These are phyloP conservation scores for Acrobasis consociella DNA, from an alignment of 2,888 invertebrate genomes.

Conservation along the genomic window DNA sequence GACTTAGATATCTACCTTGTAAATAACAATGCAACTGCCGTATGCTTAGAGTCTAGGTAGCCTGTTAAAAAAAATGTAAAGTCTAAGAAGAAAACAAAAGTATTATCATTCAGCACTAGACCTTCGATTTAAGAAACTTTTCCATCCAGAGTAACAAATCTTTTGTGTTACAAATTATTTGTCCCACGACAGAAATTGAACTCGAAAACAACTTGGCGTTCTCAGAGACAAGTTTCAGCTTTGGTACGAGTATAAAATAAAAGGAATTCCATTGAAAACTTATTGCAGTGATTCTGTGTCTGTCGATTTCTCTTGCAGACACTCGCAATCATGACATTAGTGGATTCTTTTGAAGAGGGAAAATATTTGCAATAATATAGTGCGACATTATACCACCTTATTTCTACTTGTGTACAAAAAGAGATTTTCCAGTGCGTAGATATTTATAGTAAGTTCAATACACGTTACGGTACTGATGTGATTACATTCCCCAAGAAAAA, in stretches of 20 bases:
- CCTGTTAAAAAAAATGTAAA: neutral
- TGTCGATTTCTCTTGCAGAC: conserved; percentile 6
- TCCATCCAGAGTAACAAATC: conserved; percentile 8
- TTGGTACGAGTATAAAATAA: conserved; percentile 17
- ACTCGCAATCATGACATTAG: conserved; percentile 7
- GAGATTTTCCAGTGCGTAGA: too few relatives aligned
- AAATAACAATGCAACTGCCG: too few relatives aligned
- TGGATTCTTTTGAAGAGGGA: conserved; percentile 18
- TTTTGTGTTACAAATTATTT: conserved; percentile 20
- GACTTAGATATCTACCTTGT: too few relatives aligned
- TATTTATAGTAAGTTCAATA: too few relatives aligned
- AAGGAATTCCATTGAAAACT: conserved; percentile 16
- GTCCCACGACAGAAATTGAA: conserved; percentile 21
- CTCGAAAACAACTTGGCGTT: conserved; percentile 20
- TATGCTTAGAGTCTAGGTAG: too few relatives aligned
- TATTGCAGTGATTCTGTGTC: conserved; percentile 16
- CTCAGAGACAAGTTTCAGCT: conserved; percentile 18
- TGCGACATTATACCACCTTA: too few relatives aligned
- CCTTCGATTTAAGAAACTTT: conserved; percentile 6
- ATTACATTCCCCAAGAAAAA: too few relatives aligned
- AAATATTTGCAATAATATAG: neutral
- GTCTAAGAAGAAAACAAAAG: neutral
- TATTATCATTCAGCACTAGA: neutral
- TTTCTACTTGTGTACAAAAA: too few relatives aligned
- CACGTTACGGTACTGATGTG: too few relatives aligned